Evolutionary conservation across 2,888 invertebrate genomes (phyloP), one percentile per base, ranked within the genome.

Genomic region (Epistrophe eligans): DNA sequence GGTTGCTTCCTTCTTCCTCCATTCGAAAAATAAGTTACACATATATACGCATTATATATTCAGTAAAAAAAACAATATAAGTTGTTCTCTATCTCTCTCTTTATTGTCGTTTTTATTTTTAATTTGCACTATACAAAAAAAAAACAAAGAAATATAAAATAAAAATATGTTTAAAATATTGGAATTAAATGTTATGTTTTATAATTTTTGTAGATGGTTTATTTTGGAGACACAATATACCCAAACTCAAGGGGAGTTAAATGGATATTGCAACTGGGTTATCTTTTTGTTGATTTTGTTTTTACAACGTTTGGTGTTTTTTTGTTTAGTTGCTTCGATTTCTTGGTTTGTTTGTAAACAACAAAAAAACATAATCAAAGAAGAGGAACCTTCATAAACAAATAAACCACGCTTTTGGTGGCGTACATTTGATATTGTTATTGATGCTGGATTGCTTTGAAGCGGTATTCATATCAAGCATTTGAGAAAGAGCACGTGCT

Each of bases 111-210:
- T 87, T 83, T 83, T 74, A 76, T 79, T 79, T 85, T 79, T 87
- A 87, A 76, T 79, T 87, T 87, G 83, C 87, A 87, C 83, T 74
- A 11, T 17, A 66, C 28, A 67, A 84, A 81, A 60, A 19, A 19
- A 55, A 58, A n/a, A 74, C 32, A 84, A 74, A 74, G 10, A 70
- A 55, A 35, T 57, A 76, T 58, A 76, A 76, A 58, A 64, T 48
- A 67, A 64, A 74, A 71, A 58, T 67, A 83, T 85, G 85, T 85
- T 77, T 83, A 83, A 83, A 87, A 74, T 87, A 87, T 87, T 83
- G 57, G 79, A 79, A 85, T n/a, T 52, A 5, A 55, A n/a, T 38
- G 48, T 76, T 55, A 70, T 19, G 17, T 38, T 67, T 43, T 67
- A 17, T 57, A 4, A 17, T 32, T 66, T 48, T 66, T 45, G 15